These are phyloP conservation scores for Battus philenor DNA, from an alignment of 1,140 invertebrate genomes.

Conservation along the genomic window DNA sequence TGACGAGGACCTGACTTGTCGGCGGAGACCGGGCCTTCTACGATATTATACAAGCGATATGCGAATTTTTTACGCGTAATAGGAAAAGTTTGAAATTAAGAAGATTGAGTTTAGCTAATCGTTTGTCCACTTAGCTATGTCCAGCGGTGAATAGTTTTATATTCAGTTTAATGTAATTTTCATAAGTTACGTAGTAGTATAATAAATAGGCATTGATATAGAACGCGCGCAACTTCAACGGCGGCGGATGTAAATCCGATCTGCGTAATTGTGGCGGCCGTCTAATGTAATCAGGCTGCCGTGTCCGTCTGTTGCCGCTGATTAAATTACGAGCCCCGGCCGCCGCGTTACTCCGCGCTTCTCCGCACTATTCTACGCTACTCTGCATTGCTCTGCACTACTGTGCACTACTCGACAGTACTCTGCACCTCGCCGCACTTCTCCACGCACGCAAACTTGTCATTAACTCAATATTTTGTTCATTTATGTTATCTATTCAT, in stretches of 20 bases:
- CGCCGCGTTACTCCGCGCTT: slow-evolving; percentile 30
- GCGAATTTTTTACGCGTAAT: slow-evolving; percentile 33
- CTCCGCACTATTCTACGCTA: no score
- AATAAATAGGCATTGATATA: no score
- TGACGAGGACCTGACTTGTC: slow-evolving; percentile 63
- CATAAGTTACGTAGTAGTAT: no score
- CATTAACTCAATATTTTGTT: slow-evolving; percentile 38
- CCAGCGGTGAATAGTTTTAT: no score
- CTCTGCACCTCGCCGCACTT: slow-evolving; percentile 29
- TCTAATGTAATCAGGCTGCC: slow-evolving; percentile 67
- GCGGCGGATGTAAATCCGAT: slow-evolving; percentile 64
- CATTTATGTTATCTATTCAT: no score
- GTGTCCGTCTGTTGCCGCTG: slow-evolving; percentile 58
- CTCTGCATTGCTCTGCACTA: no score
- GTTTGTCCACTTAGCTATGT: background rate
- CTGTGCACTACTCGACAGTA: no score
- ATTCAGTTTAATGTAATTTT: no score
- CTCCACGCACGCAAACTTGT: slow-evolving; percentile 34
- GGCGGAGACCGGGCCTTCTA: slow-evolving; percentile 45
- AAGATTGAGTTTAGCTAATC: background rate
- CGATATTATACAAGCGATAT: slow-evolving; percentile 43
- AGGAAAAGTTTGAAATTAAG: slow-evolving; percentile 10
- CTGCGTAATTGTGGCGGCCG: slow-evolving; percentile 68
- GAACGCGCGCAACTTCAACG: slow-evolving; percentile 13
- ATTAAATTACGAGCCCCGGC: slow-evolving; percentile 56